Evolutionary conservation across 1,140 invertebrate species (phyloP).

Genomic region (Drosophila ironensis): DNA sequence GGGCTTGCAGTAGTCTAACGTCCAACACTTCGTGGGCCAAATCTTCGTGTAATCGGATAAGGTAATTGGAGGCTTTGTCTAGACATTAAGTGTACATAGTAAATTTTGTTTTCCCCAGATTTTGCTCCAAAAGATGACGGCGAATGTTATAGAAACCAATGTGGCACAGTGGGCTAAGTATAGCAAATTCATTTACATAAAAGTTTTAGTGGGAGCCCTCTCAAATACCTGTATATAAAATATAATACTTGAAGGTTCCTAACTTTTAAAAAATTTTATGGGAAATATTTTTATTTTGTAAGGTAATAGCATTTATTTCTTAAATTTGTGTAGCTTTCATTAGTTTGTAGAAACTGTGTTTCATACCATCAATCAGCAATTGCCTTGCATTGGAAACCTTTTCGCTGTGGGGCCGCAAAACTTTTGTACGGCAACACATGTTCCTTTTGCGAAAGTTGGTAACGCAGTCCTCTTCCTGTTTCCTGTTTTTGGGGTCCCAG

Average conservation of each 20-base stretch:
- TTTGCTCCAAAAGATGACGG: constrained; percentile 54
- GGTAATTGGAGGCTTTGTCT: constrained; percentile 82
- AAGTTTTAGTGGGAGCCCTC: no score
- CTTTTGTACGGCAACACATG: constrained; percentile 68
- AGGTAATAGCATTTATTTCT: not conserved
- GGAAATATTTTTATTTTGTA: not conserved
- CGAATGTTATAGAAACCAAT: constrained; percentile 15
- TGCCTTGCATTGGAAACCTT: constrained; percentile 30
- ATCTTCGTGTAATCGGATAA: constrained; percentile 82
- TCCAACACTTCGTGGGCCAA: constrained; percentile 65
- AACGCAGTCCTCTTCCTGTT: not conserved
- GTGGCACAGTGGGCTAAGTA: constrained; percentile 28
- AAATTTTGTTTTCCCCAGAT: constrained; percentile 63
- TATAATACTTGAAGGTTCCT: no score
- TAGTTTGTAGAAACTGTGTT: constrained; percentile 27
- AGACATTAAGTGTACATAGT: constrained; percentile 82
- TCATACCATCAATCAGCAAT: constrained; percentile 14
- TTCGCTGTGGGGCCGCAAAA: constrained; percentile 30
- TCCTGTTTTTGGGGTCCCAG: no score
- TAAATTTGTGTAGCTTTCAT: not conserved
- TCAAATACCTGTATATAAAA: no score
- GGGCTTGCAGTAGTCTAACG: constrained; percentile 18
- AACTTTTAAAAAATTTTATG: no score
- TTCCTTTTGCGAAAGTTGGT: constrained; percentile 15
- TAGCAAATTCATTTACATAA: no score